A percentile compares a stretch with the other conserved stretches of the same genome.
Conservation (phyloP, 2,113 vertebrate genomes). For the Elephas maximus region DNA sequence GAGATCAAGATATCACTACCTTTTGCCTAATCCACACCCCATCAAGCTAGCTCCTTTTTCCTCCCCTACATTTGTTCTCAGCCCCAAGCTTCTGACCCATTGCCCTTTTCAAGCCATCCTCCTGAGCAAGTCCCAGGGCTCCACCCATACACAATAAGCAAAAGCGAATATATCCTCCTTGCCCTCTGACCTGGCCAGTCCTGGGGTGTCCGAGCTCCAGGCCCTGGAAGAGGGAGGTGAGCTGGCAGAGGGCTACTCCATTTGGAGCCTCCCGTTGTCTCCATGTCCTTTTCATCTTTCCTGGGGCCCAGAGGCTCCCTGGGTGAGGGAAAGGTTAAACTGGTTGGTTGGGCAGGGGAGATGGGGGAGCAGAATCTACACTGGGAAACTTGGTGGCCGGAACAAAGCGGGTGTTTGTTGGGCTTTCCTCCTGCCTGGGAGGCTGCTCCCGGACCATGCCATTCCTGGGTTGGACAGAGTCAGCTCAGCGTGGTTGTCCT, state of each 20-base stretch:
- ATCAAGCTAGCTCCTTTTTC: background rate
- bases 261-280: slow-evolving; percentile 72
- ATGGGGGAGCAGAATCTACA: slow-evolving; percentile 19
- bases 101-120: background rate
- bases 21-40: background rate
- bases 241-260: slow-evolving; percentile 71
- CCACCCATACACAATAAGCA: background rate
- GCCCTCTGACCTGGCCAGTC: slow-evolving; percentile 80
- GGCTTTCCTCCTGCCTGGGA: slow-evolving; percentile 72
- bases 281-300: slow-evolving; percentile 83
- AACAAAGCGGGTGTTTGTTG: slow-evolving; percentile 84
- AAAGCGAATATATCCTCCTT: background rate
- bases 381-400: slow-evolving; percentile 53
- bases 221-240: slow-evolving; percentile 67
- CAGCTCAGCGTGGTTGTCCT: slow-evolving; percentile 60
- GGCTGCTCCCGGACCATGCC: slow-evolving; percentile 76
- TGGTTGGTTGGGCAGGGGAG: slow-evolving; percentile 57
- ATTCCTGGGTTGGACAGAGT: slow-evolving; percentile 75
- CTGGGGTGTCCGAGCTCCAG: slow-evolving; percentile 64
- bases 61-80: background rate
- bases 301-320: slow-evolving; percentile 17
- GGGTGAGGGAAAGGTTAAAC: slow-evolving; percentile 78
- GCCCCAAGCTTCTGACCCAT: background rate
- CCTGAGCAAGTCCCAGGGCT: background rate
- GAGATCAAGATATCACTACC: background rate